Evolutionary conservation across 2,888 invertebrate species (phyloP).

Genomic region (Drosophila cracens): DNA sequence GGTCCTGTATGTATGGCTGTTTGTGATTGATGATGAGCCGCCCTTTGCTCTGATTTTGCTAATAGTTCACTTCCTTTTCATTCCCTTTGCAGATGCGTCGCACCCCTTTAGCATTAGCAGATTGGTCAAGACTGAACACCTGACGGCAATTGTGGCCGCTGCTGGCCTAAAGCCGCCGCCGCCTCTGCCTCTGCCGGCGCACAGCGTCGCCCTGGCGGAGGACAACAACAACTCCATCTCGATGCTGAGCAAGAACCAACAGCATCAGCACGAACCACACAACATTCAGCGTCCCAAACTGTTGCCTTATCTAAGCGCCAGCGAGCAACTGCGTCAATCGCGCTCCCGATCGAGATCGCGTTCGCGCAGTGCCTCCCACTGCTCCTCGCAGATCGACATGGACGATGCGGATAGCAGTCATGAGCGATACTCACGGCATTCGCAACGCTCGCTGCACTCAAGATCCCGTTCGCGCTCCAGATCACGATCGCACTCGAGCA

Average conservation of each 20-base stretch:
- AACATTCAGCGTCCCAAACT: constrained; percentile 86
- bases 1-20: constrained; percentile 32
- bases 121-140: constrained; percentile 87
- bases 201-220: constrained; percentile 56
- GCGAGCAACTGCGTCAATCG: constrained; percentile 70
- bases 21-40: constrained; percentile 66
- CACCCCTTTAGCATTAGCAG: constrained; percentile 94
- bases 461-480: constrained; percentile 73
- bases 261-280: constrained; percentile 64
- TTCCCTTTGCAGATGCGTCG: constrained; percentile 87
- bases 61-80: constrained; percentile 29
- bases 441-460: constrained; percentile 72
- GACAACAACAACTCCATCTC: constrained; percentile 83
- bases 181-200: constrained; percentile 26
- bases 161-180: constrained; percentile 84
- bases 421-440: constrained; percentile 64
- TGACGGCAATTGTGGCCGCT: constrained; percentile 86
- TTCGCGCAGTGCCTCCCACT: constrained; percentile 80
- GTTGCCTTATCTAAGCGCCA: constrained; percentile 85
- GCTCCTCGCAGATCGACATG: constrained; percentile 81
- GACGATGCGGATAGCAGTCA: constrained; percentile 76
- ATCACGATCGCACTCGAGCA: constrained; percentile 79
- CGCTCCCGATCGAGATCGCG: constrained; percentile 74
- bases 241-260: constrained; percentile 83
- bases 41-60: constrained; percentile 65